phyloP scores from a whole-genome alignment of 2,113 vertebrate genomes.

The Aix galericulata region DNA sequence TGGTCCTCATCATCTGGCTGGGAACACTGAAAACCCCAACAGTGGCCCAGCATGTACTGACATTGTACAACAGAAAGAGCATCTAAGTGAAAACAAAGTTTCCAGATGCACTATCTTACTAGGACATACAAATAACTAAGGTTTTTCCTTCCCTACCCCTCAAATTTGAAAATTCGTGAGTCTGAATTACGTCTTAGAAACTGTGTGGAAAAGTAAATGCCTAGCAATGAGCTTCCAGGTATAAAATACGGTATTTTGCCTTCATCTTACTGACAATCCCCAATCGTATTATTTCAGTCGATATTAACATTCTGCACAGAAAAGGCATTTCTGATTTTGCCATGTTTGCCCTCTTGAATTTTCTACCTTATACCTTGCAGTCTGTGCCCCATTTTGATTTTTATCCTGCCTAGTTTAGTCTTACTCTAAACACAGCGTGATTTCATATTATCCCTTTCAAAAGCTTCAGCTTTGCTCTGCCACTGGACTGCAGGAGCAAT shows the following conservation, averaged over 20 bases:
- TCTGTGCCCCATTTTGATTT: background rate
- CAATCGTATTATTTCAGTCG: background rate
- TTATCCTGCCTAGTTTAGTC: background rate
- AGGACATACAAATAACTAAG: background rate
- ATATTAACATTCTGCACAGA: background rate
- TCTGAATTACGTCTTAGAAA: background rate
- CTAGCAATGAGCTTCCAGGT: background rate
- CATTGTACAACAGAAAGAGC: background rate
- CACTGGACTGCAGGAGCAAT: background rate
- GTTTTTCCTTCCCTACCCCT: background rate
- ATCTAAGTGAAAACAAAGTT: background rate
- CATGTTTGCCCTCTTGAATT: background rate
- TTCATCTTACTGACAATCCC: background rate
- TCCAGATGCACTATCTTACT: background rate
- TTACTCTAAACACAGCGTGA: background rate
- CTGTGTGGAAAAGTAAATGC: background rate
- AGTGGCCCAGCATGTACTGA: background rate
- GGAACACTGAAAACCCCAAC: background rate
- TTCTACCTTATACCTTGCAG: background rate
- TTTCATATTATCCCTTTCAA: background rate
- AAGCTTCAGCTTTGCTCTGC: background rate
- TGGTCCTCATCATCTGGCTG: background rate
- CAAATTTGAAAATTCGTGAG: background rate
- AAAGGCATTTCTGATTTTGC: background rate
- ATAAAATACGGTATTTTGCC: background rate